Conservation (phyloP, 2,888 invertebrate genomes). For the Agriopis aurantiaria region DNA sequence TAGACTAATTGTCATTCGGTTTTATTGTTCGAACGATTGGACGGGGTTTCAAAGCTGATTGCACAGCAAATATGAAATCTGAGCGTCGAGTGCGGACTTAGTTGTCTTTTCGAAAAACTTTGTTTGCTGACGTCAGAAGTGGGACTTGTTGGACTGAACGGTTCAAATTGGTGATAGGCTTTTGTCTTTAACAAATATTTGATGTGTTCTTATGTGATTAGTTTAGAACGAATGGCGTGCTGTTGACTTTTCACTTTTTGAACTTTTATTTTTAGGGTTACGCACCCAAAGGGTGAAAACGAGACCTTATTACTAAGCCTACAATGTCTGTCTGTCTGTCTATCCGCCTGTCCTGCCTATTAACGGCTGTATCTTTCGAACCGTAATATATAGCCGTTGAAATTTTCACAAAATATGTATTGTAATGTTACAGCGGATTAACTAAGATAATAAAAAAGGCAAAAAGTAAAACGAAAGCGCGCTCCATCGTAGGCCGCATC, state of each 20-base stretch:
- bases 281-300: no score
- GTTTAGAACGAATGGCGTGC: conserved; percentile 1
- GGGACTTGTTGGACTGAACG: not conserved
- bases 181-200: conserved; percentile 21
- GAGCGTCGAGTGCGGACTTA: conserved; percentile 24
- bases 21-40: conserved; percentile 32
- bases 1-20: conserved; percentile 39
- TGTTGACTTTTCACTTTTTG: not conserved
- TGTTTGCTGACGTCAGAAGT: conserved; percentile 16
- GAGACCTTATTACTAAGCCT: no score
- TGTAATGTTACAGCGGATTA: no score
- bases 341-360: no score
- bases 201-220: conserved; percentile 5
- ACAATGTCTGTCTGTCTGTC: no score
- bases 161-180: conserved; percentile 20
- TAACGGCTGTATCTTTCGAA: no score
- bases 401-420: no score
- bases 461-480: no score
- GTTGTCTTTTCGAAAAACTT: conserved; percentile 20
- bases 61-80: conserved; percentile 41
- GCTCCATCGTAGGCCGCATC: no score
- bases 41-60: conserved; percentile 30
- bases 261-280: no score
- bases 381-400: no score
- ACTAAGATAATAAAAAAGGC: no score